These are phyloP conservation scores for Lithophane socia DNA, from an alignment of 2,888 invertebrate genomes.

Conservation along the genomic window DNA sequence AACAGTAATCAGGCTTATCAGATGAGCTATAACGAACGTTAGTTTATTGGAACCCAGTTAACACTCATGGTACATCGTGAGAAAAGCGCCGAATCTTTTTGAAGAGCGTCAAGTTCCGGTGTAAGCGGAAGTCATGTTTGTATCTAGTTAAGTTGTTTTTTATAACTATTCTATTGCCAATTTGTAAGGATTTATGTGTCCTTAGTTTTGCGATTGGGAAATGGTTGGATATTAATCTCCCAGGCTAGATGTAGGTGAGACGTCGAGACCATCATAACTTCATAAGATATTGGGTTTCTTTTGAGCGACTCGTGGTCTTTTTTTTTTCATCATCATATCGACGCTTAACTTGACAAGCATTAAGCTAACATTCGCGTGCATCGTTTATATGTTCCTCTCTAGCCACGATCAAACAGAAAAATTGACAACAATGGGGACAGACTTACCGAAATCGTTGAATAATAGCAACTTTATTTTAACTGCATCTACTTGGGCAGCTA, in stretches of 20 bases:
- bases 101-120: constrained; percentile 55
- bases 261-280: neutral
- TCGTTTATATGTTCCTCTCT: too few relatives aligned
- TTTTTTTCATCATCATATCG: too few relatives aligned
- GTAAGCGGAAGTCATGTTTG: constrained; percentile 54
- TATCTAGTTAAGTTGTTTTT: constrained; percentile 24
- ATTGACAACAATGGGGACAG: neutral
- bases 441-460: neutral
- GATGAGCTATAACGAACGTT: constrained; percentile 64
- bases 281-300: too few relatives aligned
- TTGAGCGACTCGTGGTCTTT: too few relatives aligned
- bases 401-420: neutral
- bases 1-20: constrained; percentile 78
- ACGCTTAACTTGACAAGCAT: too few relatives aligned
- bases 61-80: constrained; percentile 58
- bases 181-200: constrained; percentile 64
- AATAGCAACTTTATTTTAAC: neutral
- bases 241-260: constrained; percentile 31
- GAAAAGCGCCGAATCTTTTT: constrained; percentile 58
- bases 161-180: constrained; percentile 55
- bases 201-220: constrained; percentile 53
- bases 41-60: constrained; percentile 60
- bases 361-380: too few relatives aligned
- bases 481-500: too few relatives aligned
- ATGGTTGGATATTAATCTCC: constrained; percentile 40